Evolutionary conservation across 2,888 invertebrate genomes (phyloP), one percentile per base, ranked within the genome.

Genomic region (Drosophila austrosaltans): DNA sequence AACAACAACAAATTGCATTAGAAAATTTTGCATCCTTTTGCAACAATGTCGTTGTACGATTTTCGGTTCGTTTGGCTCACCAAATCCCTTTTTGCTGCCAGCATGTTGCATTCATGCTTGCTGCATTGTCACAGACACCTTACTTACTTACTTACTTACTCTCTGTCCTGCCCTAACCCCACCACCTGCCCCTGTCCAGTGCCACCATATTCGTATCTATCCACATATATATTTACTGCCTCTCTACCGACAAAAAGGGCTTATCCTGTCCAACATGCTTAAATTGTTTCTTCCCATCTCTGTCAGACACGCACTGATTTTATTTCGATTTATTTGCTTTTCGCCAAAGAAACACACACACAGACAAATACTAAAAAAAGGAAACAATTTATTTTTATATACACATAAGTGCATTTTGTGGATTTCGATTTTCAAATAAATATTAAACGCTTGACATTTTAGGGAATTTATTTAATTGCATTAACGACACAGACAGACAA

Each of bases 61-160:
- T 90, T 89, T 90, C 90, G 91, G 90, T 90, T 90, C 91, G 90
- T 79, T 90, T 90, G 90, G 73, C 75, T 53, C 82, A 74, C 68
- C 87, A 90, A 90, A 90, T 90, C 90, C 48, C 82, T 84, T 90
- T 87, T 85, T 67, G 72, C 75, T 8, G 53, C 76, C 62, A 76
- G 72, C 75, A 89, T 86, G 75, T 89, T 84, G 80, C 82, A 81
- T 56, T 77, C 72, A 77, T 72, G 12, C 48, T 77, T 77, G 75
- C 83, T 77, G 81, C 83, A 83, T 81, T 83, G 83, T 86, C 83
- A 68, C 72, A 85, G 80, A 82, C 82, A 85, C 85, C 72, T 72
- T 57, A 57, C 36, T 56, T 36, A 7, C 53, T 59, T 53, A 28
- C 28, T 28, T 28, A 32, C 32, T 36, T 36, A 36, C 66, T 58